Conservation (phyloP, 2,888 invertebrate genomes). For the Dasypogon diadema region DNA sequence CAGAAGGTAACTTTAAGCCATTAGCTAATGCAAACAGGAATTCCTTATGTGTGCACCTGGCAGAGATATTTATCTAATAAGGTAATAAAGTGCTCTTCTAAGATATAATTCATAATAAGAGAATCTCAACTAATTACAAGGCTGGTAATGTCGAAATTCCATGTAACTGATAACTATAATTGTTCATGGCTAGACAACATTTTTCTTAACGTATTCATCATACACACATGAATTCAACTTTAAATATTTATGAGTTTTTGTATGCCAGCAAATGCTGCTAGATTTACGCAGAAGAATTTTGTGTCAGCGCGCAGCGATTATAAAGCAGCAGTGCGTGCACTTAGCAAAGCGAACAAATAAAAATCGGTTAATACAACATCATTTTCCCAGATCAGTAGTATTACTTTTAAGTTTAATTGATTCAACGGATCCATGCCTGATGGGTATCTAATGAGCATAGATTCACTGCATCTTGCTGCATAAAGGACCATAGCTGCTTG, state of each 20-base stretch:
- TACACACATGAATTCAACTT: background rate
- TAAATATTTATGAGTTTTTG: conserved; percentile 26
- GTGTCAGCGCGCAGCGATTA: background rate
- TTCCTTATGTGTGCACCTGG: background rate
- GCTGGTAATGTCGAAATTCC: conserved; percentile 20
- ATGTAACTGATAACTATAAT: conserved; percentile 20
- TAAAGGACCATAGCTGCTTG: no score
- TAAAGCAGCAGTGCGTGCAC: background rate
- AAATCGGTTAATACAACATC: background rate
- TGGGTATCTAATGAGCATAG: background rate
- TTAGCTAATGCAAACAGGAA: no score
- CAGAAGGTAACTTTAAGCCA: no score
- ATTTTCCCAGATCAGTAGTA: background rate
- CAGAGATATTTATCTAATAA: background rate
- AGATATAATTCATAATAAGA: background rate
- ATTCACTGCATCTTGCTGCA: background rate
- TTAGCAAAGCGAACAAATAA: background rate
- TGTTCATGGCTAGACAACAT: conserved; percentile 19
- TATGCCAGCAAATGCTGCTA: background rate
- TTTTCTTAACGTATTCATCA: background rate
- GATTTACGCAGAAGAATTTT: conserved; percentile 2
- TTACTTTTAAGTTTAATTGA: background rate
- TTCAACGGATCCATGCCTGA: background rate
- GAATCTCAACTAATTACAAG: conserved; percentile 5
- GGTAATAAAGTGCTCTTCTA: background rate